Base-by-base conservation (phyloP, 2,113 vertebrate genomes). In the Erythrocercus mccallii region DNA sequence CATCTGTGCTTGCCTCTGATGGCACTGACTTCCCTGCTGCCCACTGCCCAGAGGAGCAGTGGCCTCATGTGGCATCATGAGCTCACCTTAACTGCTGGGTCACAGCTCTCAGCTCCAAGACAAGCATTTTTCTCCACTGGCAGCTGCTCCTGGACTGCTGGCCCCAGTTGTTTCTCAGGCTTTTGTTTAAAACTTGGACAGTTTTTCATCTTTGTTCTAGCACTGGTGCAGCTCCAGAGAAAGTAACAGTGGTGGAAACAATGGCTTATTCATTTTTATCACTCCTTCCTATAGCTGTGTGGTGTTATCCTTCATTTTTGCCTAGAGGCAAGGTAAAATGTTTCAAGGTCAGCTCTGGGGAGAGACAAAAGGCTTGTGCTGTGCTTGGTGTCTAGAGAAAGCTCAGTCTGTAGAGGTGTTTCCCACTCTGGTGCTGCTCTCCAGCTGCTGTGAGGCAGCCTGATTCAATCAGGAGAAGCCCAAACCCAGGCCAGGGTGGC, bases 171-270 rank as follows among this genome's bases (percentile, higher is more conserved):
- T n/a, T 91, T 86, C 61, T 94, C 61, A 81, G 60, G 72, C 94
- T 94, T 95, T 96, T 96, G 95, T 96, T 93, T 95, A 88, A 94
- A 94, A 94, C 64, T 95, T 95, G 95, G 92, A 62, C 17, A 57
- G 25, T 86, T 94, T 93, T 78, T 91, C 44, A 51, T 91, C 57
- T 96, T 94, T 96, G 80, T 96, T 91, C 37, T 81, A 86, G 57
- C 18, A 38, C 40, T 96, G 83, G 48, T 88, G 86, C 51, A 44
- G 60, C 91, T 95, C 88, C 95, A 94, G 92, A 92, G 71, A 90
- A 93, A 92, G 86, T 68, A 88, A 53, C 53, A 64, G 72, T 42
- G 15, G n/a, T 89, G 20, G 58, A 86, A 92, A 88, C 69, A 94
- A 78, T 74, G 48, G 30, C 40, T 83, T 83, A 71, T 42, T 94